A percentile compares a stretch with the other conserved stretches of the same genome.
phyloP scores from a whole-genome alignment of 2,797 vertebrate genomes.

The Discoglossus pictus region DNA sequence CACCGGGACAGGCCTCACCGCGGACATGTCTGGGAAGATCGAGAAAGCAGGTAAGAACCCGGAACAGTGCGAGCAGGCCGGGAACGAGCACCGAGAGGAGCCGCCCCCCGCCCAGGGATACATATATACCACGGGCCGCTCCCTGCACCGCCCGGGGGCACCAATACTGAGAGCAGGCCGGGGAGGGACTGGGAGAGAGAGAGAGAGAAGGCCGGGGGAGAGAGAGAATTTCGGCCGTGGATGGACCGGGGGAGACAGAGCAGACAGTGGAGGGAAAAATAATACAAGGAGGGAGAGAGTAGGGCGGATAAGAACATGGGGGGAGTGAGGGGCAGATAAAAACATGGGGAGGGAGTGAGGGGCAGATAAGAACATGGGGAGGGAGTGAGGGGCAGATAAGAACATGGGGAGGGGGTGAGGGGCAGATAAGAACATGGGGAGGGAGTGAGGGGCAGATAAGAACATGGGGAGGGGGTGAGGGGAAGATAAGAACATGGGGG shows the following conservation, averaged over 20 bases:
- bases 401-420: neutral
- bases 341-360: neutral
- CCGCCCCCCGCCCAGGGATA: conserved; percentile 27
- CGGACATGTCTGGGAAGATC: conserved; percentile 72
- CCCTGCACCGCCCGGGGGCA: too few species aligned
- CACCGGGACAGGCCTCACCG: conserved; percentile 53
- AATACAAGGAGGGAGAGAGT: neutral
- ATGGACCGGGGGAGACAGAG: neutral
- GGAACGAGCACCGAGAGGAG: neutral
- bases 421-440: neutral
- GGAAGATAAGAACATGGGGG: too few species aligned
- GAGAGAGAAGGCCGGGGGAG: too few species aligned
- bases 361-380: too few species aligned
- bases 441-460: too few species aligned
- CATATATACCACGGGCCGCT: too few species aligned
- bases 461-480: neutral
- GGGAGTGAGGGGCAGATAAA: neutral
- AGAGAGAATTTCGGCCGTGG: too few species aligned
- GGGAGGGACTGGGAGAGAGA: too few species aligned
- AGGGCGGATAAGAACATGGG: neutral
- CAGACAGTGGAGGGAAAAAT: too few species aligned
- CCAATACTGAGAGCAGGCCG: too few species aligned
- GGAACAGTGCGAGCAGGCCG: neutral
- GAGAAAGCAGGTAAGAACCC: conserved; percentile 72
- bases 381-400: neutral